Conservation (phyloP, 2,113 vertebrate species). For the Mobula hypostoma region DNA sequence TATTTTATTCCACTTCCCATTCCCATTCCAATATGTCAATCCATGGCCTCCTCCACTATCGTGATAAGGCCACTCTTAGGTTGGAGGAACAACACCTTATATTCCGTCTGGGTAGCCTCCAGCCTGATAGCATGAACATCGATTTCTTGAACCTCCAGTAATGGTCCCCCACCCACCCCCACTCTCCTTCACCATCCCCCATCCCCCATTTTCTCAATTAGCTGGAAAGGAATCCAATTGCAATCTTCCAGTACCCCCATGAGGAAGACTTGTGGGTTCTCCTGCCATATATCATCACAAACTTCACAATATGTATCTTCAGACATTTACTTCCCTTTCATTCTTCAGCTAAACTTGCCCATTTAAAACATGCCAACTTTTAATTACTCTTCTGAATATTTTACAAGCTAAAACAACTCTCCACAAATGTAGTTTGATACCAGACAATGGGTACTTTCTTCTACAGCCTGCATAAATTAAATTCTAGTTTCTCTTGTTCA, state of each 20-base stretch:
- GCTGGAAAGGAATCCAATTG: background rate
- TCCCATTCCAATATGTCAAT: too few relatives aligned
- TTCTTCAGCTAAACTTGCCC: background rate
- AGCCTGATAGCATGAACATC: too few relatives aligned
- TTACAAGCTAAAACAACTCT: constrained; percentile 32
- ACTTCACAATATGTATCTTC: background rate
- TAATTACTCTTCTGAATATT: constrained; percentile 7
- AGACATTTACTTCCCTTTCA: background rate
- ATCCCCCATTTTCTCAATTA: background rate
- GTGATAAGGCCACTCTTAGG: too few relatives aligned
- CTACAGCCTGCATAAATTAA: background rate
- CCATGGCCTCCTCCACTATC: too few relatives aligned
- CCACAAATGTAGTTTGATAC: background rate
- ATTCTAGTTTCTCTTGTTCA: constrained; percentile 10
- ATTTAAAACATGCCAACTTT: background rate
- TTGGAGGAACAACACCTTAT: too few relatives aligned
- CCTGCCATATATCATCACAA: background rate
- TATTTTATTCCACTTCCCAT: too few relatives aligned
- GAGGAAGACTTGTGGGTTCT: background rate
- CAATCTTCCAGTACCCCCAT: background rate
- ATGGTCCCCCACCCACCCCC: too few relatives aligned
- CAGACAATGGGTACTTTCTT: constrained; percentile 26
- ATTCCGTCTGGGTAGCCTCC: too few relatives aligned
- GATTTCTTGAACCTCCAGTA: too few relatives aligned
- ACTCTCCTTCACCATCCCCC: too few relatives aligned